Conservation (phyloP, 1,140 invertebrate genomes). For the Drosophila erecta region DNA sequence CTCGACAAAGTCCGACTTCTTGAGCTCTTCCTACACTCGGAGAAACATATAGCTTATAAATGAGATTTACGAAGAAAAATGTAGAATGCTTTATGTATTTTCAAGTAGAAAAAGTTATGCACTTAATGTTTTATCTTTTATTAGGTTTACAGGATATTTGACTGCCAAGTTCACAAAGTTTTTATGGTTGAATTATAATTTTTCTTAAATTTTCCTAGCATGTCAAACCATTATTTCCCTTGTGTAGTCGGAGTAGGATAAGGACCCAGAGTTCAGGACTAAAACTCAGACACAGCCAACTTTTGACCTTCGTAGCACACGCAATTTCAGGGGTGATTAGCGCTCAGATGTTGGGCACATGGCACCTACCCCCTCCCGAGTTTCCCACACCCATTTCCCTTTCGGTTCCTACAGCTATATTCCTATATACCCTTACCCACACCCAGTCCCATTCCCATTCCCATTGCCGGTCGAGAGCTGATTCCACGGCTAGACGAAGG, state of each 20-base stretch:
- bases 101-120: too few species aligned
- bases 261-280: constrained; percentile 13
- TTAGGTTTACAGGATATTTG: too few species aligned
- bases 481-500: not conserved
- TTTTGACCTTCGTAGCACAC: constrained; percentile 71
- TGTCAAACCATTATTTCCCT: too few species aligned
- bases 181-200: too few species aligned
- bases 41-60: not conserved
- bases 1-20: not conserved
- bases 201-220: too few species aligned
- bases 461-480: constrained; percentile 12
- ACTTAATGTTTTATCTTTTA: too few species aligned
- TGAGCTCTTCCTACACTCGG: not conserved
- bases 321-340: constrained; percentile 81
- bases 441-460: not conserved
- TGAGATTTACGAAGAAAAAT: too few species aligned
- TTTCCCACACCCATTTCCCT: constrained; percentile 10
- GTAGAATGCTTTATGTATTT: too few species aligned
- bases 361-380: constrained; percentile 27
- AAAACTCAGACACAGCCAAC: constrained; percentile 7
- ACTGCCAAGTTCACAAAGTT: too few species aligned
- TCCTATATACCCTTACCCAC: not conserved
- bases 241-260: constrained; percentile 16
- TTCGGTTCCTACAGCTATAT: not conserved
- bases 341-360: constrained; percentile 53